Evolutionary conservation across 2,888 invertebrate genomes (phyloP), one percentile per base, ranked within the genome.

Genomic region (Merodon equestris): DNA sequence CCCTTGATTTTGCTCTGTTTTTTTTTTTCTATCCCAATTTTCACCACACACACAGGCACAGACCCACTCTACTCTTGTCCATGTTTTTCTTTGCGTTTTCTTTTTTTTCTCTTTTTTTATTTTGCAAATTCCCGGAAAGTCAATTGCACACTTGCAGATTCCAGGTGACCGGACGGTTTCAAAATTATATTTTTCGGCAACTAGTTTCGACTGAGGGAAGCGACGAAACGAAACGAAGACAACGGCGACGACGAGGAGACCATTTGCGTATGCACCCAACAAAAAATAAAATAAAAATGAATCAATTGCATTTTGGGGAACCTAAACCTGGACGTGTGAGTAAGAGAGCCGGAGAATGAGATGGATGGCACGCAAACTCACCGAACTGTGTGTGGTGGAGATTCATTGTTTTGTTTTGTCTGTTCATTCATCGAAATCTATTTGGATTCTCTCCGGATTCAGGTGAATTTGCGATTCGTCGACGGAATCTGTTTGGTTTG

Each of bases 201-300:
- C 27, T 27, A 27, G 7, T 27, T 7, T 7, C 27, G 27, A 27
- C 27, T 7, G 27, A 7, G 7, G 27, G 27, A 27, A 27, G 27
- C 27, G 7, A 27, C 3, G 7, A 27, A 27, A 27, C 27, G 27
- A 9, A 19, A 9, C n/a, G 48, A 50, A 19, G 53, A 58, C 51
- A 1, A 27, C 45, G 36, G 44, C 53, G 47, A 38, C 27, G 47
- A 42, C 47, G 40, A 51, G 40, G n/a, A 50, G 45, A 44, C 53
- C 40, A 63, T 57, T 51, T 47, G 51, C 58, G 56, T 57, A 44
- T 38, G 15, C 48, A 18, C 58, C 38, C 51, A 75, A 70, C 42
- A 47, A 75, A 70, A 70, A 75, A 63, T 70, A 64, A 67, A 74
- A 58, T 72, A 60, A 17, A 40, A 44, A 56, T 7, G 18, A 42